Base-by-base conservation (phyloP, 2,113 vertebrate genomes). In the Neolamprologus brichardi region DNA sequence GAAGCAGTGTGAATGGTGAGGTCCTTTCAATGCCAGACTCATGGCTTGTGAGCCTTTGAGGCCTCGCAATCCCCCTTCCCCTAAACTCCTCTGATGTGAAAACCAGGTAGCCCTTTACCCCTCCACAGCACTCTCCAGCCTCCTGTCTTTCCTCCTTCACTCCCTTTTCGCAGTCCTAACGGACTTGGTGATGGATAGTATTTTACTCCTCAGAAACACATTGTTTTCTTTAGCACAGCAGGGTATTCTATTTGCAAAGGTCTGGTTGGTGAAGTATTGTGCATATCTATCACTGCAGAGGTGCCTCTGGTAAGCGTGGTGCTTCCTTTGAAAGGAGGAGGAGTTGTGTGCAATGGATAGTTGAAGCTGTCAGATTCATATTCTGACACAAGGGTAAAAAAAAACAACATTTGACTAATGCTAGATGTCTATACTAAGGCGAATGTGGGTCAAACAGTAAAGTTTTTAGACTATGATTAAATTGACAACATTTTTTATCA, bases 161-260 rank as follows among this genome's bases (percentile, higher is more conserved):
- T 93, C 91, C 87, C 91, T 84, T 90, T 92, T 72, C 91, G 83
- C 72, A 56, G 86, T 82, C 91, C 97, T 97, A 97, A 97, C 96
- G 96, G 97, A 86, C 97, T 97, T 96, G 95, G 96, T 99, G 98
- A 98, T 98, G 97, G 98, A 98, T 99, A 96, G 97, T 97, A 97
- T 98, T 98, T 97, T 97, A 96, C 97, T 97, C 97, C 97, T 97
- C 98, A 97, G 97, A 98, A 99, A 97, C 97, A 97, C 98, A 98
- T 97, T 99, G 98, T 99, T 99, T 98, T 98, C 98, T 98, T 99
- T 98, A 99, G 98, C 98, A 97, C 98, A 99, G 98, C 98, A 98
- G 98, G 98, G 97, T 97, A 98, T 98, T 98, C 97, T 98, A 98
- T 99, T 99, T 98, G 97, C 97, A 96, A 96, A 97, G 97, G 88